Base-by-base conservation (phyloP, 2,113 vertebrate genomes). In the Coturnix japonica region DNA sequence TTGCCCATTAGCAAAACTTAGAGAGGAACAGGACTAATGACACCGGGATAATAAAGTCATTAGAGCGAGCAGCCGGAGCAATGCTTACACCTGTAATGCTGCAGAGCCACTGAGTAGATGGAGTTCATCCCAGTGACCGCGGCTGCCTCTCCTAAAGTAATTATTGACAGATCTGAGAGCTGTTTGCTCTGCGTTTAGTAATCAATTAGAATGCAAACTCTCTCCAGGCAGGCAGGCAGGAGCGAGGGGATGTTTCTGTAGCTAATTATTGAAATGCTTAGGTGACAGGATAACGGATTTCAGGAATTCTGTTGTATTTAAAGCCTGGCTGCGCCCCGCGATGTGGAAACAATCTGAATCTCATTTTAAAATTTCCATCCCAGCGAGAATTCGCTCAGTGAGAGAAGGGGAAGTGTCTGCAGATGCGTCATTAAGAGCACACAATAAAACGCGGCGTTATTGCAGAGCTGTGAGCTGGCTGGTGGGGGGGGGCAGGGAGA, bases 1-100 rank as follows among this genome's bases (percentile, higher is more conserved):
- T 13, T 85, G 95, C 94, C 96, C 95, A 97, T 97, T 97, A 97
- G 96, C 94, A 75, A 77, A 97, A 96, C 91, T 91, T 89, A 74
- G 85, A 83, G 93, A 93, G 93, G 91, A 97, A 85, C 9, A 43
- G 90, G 89, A 87, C 90, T 97, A 97, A 97, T 96, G 97, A 97
- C 86, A 94, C 26, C 41, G 93, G 95, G 95, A 95, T 96, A 96
- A 97, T 97, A 94, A 85, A 86, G 85, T 96, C 96, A 96, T 98
- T 98, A 97, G 86, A 80, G 91, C 94, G 94, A 96, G 93, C 94
- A 95, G 88, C 95, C 93, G 90, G 95, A 96, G 94, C 86, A 3
- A 46, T 81, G 70, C 81, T 91, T 93, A 91, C 76, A 93, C 95
- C 92, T 93, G 85, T 81, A 86, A 95, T 54, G 63, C 83, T 87